A percentile compares a stretch with the other conserved stretches of the same genome.
Evolutionary conservation across 2,113 vertebrate species (phyloP).

Genomic region (Plecturocebus donacophilus): DNA sequence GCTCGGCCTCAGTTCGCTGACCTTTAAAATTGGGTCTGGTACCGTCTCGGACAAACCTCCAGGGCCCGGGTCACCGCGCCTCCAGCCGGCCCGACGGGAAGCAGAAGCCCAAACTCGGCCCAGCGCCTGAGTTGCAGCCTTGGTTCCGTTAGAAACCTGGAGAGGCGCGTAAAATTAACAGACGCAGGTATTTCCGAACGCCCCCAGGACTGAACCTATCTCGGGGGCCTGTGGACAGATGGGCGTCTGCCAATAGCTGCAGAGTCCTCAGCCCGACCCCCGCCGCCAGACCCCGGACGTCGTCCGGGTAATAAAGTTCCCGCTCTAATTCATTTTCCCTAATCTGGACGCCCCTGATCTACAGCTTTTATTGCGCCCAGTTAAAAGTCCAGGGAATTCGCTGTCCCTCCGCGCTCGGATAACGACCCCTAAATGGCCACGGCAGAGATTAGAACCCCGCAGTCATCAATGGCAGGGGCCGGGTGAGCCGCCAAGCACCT

Average conservation of each 20-base stretch:
- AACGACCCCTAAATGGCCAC: conserved; percentile 92
- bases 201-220: neutral
- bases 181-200: neutral
- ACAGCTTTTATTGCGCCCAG: conserved; percentile 87
- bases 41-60: neutral
- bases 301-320: conserved; percentile 82
- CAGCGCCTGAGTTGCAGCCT: neutral
- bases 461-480: conserved; percentile 89
- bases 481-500: conserved; percentile 85
- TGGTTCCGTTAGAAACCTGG: neutral
- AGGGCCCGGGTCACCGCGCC: accelerated
- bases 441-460: conserved; percentile 92
- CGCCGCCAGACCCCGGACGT: conserved; percentile 69
- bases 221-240: neutral
- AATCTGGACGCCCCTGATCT: conserved; percentile 85
- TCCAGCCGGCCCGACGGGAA: neutral
- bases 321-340: conserved; percentile 79
- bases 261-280: conserved; percentile 29
- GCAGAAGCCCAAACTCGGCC: neutral
- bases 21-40: neutral
- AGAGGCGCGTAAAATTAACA: neutral
- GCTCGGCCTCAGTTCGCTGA: accelerated
- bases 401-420: conserved; percentile 86
- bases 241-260: neutral
- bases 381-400: conserved; percentile 88